Conservation (phyloP, 2,888 invertebrate species). For the Macaria notata region DNA sequence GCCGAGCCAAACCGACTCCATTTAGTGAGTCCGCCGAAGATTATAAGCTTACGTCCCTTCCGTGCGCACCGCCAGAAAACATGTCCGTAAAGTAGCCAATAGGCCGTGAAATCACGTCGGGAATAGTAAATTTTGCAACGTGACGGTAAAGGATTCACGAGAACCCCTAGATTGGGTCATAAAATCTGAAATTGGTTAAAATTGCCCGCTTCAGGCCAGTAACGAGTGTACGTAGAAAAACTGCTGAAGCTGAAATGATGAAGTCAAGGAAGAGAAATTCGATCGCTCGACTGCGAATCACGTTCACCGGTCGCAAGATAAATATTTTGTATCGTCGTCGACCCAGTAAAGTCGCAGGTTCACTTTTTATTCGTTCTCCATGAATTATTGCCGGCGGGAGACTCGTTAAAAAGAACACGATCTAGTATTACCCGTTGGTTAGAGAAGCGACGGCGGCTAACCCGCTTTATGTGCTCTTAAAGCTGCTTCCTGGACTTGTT, state of each 20-base stretch:
- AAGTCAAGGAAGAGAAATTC: not conserved
- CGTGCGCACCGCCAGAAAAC: constrained; percentile 30
- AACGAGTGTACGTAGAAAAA: not conserved
- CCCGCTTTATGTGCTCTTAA: constrained; percentile 76
- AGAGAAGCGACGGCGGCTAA: constrained; percentile 60
- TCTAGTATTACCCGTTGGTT: constrained; percentile 64
- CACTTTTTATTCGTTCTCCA: constrained; percentile 62
- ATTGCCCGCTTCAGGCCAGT: constrained; percentile 5
- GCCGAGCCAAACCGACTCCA: constrained; percentile 71
- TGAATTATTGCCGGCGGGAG: constrained; percentile 64
- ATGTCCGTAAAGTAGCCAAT: constrained; percentile 30
- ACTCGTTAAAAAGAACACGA: constrained; percentile 73
- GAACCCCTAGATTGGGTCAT: constrained; percentile 17
- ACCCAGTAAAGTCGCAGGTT: constrained; percentile 48
- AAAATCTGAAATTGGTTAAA: constrained; percentile 19
- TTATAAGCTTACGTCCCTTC: constrained; percentile 67
- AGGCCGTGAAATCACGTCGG: constrained; percentile 31
- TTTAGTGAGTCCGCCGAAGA: constrained; percentile 64
- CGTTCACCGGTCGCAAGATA: constrained; percentile 33
- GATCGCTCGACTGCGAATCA: constrained; percentile 17
- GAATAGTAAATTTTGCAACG: constrained; percentile 28
- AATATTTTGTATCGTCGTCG: constrained; percentile 40
- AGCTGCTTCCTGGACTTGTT: constrained; percentile 67
- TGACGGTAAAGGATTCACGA: constrained; percentile 29
- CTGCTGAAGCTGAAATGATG: constrained; percentile 2